These are phyloP conservation scores for Trinectes maculatus DNA, from an alignment of 2,113 vertebrate genomes.

Conservation along the genomic window DNA sequence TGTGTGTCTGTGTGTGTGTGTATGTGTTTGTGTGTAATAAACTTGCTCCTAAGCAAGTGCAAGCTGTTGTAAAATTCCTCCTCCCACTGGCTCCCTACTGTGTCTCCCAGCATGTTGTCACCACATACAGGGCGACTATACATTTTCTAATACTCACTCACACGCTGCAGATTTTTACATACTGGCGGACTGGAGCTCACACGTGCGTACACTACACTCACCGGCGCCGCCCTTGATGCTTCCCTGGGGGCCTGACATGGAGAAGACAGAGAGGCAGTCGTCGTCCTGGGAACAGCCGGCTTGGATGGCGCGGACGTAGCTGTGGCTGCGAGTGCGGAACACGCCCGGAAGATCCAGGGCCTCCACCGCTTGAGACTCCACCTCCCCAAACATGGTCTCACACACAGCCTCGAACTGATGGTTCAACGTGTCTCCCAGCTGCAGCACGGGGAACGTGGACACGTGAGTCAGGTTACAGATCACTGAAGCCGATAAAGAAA, in stretches of 20 bases:
- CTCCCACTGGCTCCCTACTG: constrained; percentile 17
- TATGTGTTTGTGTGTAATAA: not conserved
- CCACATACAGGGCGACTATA: constrained; percentile 11
- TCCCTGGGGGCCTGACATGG: constrained; percentile 89
- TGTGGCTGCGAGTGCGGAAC: constrained; percentile 98
- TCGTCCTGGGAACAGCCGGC: constrained; percentile 98
- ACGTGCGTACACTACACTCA: constrained; percentile 82
- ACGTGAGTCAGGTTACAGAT: not conserved
- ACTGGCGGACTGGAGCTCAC: not conserved
- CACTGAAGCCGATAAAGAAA: too few relatives aligned
- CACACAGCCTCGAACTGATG: constrained; percentile 95
- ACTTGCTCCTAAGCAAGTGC: constrained; percentile 24
- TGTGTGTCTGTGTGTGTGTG: not conserved
- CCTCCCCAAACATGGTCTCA: constrained; percentile 94
- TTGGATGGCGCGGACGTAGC: constrained; percentile 98
- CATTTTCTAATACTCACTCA: constrained; percentile 9
- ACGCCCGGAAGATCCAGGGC: constrained; percentile 97
- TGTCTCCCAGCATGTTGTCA: constrained; percentile 9
- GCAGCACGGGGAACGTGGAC: constrained; percentile 8
- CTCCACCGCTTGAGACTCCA: constrained; percentile 96
- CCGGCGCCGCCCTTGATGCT: constrained; percentile 89
- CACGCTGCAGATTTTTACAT: not conserved
- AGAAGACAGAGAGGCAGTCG: constrained; percentile 96
- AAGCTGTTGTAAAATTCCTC: constrained; percentile 27
- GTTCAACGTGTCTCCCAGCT: constrained; percentile 93